Percentiles rank a stretch among this genome's conserved stretches.
These are phyloP conservation scores for Diabrotica balteata DNA, from an alignment of 2,888 invertebrate species.

Conservation along the genomic window DNA sequence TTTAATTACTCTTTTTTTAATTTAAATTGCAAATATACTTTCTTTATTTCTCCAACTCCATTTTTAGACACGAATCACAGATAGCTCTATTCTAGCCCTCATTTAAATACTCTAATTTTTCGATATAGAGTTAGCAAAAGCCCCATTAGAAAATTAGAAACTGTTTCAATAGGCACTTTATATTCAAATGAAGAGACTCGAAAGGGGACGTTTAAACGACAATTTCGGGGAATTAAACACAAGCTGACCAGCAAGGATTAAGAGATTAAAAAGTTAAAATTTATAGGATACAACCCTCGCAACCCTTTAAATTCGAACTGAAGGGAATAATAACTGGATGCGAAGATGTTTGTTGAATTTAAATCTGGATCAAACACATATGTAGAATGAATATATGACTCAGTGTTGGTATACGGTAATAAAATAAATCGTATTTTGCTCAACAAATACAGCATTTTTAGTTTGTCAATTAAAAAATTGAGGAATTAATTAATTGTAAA, in stretches of 20 bases:
- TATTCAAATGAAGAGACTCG: constrained; percentile 26
- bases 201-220: constrained; percentile 28
- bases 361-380: constrained; percentile 9
- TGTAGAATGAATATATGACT: too few species aligned
- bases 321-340: constrained; percentile 3
- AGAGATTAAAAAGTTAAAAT: constrained; percentile 35
- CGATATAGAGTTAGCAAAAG: not conserved
- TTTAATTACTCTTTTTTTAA: too few species aligned
- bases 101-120: not conserved
- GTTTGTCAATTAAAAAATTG: too few species aligned
- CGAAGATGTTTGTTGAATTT: constrained; percentile 11
- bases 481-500: too few species aligned
- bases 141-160: constrained; percentile 26
- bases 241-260: constrained; percentile 33
- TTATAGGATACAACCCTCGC: constrained; percentile 26
- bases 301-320: constrained; percentile 14
- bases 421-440: too few species aligned
- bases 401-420: too few species aligned
- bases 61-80: too few species aligned
- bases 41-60: too few species aligned
- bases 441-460: too few species aligned
- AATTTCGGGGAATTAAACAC: constrained; percentile 32
- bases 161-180: constrained; percentile 18
- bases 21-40: too few species aligned
- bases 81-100: too few species aligned